These are phyloP conservation scores for Anastrepha obliqua DNA, from an alignment of 1,140 invertebrate species.

Conservation along the genomic window DNA sequence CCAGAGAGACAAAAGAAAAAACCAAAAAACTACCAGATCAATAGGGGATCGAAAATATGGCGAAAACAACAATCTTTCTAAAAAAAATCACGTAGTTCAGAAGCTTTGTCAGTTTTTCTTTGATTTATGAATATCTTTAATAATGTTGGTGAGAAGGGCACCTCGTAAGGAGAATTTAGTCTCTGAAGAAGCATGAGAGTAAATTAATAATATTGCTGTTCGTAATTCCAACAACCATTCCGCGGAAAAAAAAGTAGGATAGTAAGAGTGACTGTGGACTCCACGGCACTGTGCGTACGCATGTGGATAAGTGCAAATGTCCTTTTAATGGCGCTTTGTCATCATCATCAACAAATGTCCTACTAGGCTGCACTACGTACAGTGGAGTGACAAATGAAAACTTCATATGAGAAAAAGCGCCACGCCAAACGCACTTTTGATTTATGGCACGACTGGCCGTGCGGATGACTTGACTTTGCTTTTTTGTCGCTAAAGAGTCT, in stretches of 20 bases:
- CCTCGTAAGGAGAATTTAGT: too few relatives aligned
- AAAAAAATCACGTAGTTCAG: background rate
- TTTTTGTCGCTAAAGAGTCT: background rate
- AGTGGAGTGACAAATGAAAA: background rate
- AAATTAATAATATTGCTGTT: too few relatives aligned
- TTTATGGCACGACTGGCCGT: background rate
- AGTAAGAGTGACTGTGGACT: background rate
- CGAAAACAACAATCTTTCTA: background rate
- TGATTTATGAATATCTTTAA: slow-evolving; percentile 48
- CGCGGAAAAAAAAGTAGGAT: background rate
- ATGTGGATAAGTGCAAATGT: slow-evolving; percentile 50
- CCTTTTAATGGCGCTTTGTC: slow-evolving; percentile 56
- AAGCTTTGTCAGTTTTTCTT: slow-evolving; percentile 2
- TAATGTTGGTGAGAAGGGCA: background rate
- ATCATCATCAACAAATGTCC: slow-evolving; percentile 46
- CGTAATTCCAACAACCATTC: too few relatives aligned
- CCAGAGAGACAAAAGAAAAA: background rate
- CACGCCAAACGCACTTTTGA: background rate
- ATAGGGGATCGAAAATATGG: background rate
- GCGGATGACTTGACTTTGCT: background rate
- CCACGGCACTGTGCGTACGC: background rate
- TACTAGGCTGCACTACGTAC: background rate
- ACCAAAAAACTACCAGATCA: background rate
- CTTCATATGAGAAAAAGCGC: background rate
- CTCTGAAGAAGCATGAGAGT: too few relatives aligned